phyloP scores from a whole-genome alignment of 2,888 invertebrate genomes.

The Papilio gigon region DNA sequence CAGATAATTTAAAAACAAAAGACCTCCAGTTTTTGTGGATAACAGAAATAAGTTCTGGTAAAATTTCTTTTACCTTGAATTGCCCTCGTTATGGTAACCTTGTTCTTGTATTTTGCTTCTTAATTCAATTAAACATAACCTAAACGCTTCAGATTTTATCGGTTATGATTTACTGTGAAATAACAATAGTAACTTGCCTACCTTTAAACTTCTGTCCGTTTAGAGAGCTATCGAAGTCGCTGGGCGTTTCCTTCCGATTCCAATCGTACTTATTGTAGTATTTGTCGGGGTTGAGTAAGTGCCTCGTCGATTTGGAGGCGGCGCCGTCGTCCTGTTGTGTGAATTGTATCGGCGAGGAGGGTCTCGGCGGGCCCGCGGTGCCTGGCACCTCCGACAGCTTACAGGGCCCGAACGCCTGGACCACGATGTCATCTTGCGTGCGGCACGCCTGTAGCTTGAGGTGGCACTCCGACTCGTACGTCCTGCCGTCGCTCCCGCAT shows the following conservation, averaged over 20 bases:
- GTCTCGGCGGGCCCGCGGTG: slow-evolving; percentile 88
- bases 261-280: slow-evolving; percentile 84
- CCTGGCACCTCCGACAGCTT: slow-evolving; percentile 86
- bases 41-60: not conserved
- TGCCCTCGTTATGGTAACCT: slow-evolving; percentile 12
- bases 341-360: slow-evolving; percentile 90
- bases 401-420: slow-evolving; percentile 89
- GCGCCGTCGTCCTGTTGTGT: slow-evolving; percentile 90
- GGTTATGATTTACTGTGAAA: slow-evolving; percentile 1
- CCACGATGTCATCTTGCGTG: slow-evolving; percentile 89
- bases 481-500: slow-evolving; percentile 90
- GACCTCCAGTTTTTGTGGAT: not conserved
- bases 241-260: slow-evolving; percentile 80
- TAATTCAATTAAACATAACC: slow-evolving; percentile 1
- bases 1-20: not conserved
- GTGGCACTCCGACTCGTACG: slow-evolving; percentile 92
- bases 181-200: slow-evolving; percentile 48
- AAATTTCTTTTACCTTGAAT: not conserved
- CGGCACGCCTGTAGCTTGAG: slow-evolving; percentile 91
- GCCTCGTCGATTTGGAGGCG: slow-evolving; percentile 91
- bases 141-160: slow-evolving; percentile 12
- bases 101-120: not conserved
- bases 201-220: slow-evolving; percentile 77
- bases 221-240: slow-evolving; percentile 71
- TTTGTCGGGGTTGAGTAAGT: slow-evolving; percentile 87